Evolutionary conservation across 2,797 vertebrate species (phyloP).

Genomic region (Otolemur crassicaudatus): DNA sequence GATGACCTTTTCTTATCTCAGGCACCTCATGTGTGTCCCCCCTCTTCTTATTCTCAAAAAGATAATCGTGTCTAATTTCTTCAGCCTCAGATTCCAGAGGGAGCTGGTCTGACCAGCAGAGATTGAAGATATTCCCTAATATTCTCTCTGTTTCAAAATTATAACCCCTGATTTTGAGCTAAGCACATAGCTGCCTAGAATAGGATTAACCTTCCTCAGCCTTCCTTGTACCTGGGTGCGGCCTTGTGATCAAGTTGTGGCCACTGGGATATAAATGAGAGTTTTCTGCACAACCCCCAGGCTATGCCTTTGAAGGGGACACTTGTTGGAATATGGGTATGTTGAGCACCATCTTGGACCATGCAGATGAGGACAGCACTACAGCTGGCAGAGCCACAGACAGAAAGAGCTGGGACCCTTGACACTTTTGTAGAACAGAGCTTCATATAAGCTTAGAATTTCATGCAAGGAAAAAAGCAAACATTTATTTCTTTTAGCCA

Average conservation of each 20-base stretch:
- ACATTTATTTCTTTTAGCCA: background rate
- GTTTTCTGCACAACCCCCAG: background rate
- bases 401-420: background rate
- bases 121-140: background rate
- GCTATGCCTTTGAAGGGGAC: background rate
- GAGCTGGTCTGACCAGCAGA: background rate
- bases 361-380: background rate
- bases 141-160: background rate
- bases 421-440: background rate
- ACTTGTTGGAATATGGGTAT: background rate
- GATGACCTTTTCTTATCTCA: background rate
- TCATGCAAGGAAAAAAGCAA: background rate
- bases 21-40: background rate
- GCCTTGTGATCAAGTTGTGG: background rate
- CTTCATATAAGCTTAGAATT: background rate
- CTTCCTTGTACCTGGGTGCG: background rate
- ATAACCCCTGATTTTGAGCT: background rate
- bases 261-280: background rate
- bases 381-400: background rate
- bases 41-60: background rate
- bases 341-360: background rate
- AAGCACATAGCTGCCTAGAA: background rate
- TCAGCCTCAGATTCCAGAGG: background rate
- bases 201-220: background rate
- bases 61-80: background rate